Conservation (phyloP, 2,888 invertebrate genomes). For the Acanthopleura granulata region DNA sequence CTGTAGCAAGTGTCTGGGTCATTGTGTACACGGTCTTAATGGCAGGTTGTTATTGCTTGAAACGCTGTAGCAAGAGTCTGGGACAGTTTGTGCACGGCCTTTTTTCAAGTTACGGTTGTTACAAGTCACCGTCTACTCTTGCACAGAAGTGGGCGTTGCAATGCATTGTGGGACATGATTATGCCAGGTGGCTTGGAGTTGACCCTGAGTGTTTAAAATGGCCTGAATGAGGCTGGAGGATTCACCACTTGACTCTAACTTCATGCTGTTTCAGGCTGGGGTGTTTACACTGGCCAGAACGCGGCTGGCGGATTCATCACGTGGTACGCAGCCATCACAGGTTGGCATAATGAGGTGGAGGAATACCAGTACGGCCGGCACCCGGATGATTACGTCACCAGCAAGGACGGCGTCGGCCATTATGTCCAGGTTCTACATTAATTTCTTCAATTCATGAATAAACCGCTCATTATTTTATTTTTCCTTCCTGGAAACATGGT, state of each 20-base stretch:
- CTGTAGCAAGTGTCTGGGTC: no score
- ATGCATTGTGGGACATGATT: slow-evolving; percentile 50
- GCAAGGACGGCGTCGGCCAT: slow-evolving; percentile 36
- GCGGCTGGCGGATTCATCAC: slow-evolving; percentile 50
- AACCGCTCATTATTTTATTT: no score
- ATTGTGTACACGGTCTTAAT: no score
- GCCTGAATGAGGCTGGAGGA: no score
- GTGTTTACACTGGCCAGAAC: slow-evolving; percentile 52
- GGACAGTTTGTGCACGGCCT: no score
- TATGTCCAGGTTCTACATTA: slow-evolving; percentile 49
- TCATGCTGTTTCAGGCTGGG: slow-evolving; percentile 39
- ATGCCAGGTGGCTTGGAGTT: background rate
- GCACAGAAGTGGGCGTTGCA: slow-evolving; percentile 58
- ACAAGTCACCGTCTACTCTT: slow-evolving; percentile 50
- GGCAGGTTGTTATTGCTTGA: no score
- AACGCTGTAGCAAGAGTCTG: no score
- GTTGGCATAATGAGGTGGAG: slow-evolving; percentile 52
- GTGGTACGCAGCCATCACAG: slow-evolving; percentile 47
- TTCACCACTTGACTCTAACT: no score
- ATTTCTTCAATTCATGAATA: no score
- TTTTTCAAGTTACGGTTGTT: no score
- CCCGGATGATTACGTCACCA: slow-evolving; percentile 37
- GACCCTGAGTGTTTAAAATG: no score
- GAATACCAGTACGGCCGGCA: slow-evolving; percentile 48
- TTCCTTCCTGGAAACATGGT: no score